Evolutionary conservation across 2,888 invertebrate species (phyloP).

Genomic region (Steromphala cineraria): DNA sequence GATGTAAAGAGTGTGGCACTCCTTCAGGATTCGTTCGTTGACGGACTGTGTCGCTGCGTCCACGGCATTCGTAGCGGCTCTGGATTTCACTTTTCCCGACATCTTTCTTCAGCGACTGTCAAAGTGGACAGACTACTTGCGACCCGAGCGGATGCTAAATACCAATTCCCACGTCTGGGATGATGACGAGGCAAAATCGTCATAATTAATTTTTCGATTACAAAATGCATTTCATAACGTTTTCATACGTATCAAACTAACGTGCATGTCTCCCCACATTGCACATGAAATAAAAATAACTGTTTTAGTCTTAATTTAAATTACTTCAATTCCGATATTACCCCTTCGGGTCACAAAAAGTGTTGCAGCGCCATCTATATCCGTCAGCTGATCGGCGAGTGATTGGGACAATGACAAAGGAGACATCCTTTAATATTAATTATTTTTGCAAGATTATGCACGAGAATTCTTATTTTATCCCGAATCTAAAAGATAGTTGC

Average conservation of each 20-base stretch:
- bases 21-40: constrained; percentile 78
- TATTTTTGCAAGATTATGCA: background rate
- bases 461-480: background rate
- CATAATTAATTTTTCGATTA: background rate
- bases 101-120: constrained; percentile 62
- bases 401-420: constrained; percentile 44
- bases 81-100: constrained; percentile 74
- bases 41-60: constrained; percentile 75
- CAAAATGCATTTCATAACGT: background rate
- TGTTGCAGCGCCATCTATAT: constrained; percentile 62
- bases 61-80: constrained; percentile 72
- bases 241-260: background rate
- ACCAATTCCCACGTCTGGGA: background rate
- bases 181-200: background rate
- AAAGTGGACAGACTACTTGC: constrained; percentile 43
- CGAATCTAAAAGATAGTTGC: background rate
- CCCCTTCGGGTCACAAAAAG: constrained; percentile 37
- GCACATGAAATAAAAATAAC: background rate
- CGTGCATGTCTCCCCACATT: background rate
- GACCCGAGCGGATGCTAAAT: constrained; percentile 1
- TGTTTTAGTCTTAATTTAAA: background rate
- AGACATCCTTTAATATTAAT: constrained; percentile 19
- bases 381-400: constrained; percentile 71
- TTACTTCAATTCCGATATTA: constrained; percentile 22
- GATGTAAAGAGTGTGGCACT: constrained; percentile 77